Evolutionary conservation across 2,888 invertebrate genomes (phyloP).

Genomic region (Bimastos eiseni): DNA sequence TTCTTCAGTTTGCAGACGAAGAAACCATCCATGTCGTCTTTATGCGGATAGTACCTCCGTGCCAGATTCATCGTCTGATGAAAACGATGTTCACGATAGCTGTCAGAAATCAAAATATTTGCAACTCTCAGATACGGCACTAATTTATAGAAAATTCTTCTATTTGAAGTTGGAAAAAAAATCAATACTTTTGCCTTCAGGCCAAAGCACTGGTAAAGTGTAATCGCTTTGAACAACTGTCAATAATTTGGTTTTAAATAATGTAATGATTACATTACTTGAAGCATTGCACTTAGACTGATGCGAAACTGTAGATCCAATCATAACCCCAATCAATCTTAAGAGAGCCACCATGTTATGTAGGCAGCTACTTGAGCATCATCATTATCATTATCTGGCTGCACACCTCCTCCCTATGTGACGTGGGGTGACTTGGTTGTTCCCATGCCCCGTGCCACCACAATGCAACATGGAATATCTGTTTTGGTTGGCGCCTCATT

Average conservation of each 20-base stretch:
- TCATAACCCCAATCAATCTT: too few relatives aligned
- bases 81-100: constrained; percentile 70
- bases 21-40: constrained; percentile 99
- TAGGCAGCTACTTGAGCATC: too few relatives aligned
- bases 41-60: constrained; percentile 92
- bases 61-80: constrained; percentile 87
- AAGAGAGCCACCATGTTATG: too few relatives aligned
- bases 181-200: not conserved
- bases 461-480: too few relatives aligned
- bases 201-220: too few relatives aligned
- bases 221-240: not conserved
- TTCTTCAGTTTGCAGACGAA: constrained; percentile 98
- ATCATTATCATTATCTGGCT: too few relatives aligned
- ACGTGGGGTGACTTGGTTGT: too few relatives aligned
- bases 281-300: not conserved
- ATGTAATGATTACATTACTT: not conserved
- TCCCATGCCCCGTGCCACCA: too few relatives aligned
- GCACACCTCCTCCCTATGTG: too few relatives aligned
- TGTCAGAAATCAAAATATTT: constrained; percentile 52
- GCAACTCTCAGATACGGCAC: not conserved
- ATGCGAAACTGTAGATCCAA: too few relatives aligned
- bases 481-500: too few relatives aligned
- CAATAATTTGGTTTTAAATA: not conserved
- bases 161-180: constrained; percentile 10
- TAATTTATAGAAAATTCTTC: too few relatives aligned